phyloP scores from a whole-genome alignment of 2,888 invertebrate species.

The Lithosia quadra region DNA sequence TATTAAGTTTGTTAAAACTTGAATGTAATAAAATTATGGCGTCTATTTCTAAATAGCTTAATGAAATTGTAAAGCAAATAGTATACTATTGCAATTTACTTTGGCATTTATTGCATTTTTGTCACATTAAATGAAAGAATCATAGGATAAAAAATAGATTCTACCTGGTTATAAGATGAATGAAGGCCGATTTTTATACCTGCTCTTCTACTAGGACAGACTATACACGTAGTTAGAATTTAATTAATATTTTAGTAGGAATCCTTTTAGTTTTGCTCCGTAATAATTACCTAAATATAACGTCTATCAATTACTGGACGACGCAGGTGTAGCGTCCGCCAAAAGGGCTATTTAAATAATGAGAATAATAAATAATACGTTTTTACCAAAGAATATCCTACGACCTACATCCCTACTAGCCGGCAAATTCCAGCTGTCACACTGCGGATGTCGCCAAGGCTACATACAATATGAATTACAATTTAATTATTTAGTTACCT shows the following conservation, averaged over 20 bases:
- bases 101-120: no score
- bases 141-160: no score
- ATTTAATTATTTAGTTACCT: background rate
- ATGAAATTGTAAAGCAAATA: no score
- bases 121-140: no score
- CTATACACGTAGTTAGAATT: no score
- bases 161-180: no score
- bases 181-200: no score
- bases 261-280: background rate
- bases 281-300: slow-evolving; percentile 2
- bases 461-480: background rate
- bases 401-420: background rate
- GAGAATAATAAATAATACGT: background rate
- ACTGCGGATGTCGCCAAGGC: background rate
- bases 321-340: background rate
- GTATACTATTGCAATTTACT: no score
- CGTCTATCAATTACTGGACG: background rate
- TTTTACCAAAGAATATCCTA: background rate
- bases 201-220: no score
- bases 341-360: background rate
- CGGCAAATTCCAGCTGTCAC: background rate
- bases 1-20: slow-evolving; percentile 27
- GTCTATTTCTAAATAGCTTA: slow-evolving; percentile 28
- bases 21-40: slow-evolving; percentile 8
- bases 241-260: no score